Evolutionary conservation across 2,888 invertebrate species (phyloP).

Genomic region (Phymatocera aterrima): DNA sequence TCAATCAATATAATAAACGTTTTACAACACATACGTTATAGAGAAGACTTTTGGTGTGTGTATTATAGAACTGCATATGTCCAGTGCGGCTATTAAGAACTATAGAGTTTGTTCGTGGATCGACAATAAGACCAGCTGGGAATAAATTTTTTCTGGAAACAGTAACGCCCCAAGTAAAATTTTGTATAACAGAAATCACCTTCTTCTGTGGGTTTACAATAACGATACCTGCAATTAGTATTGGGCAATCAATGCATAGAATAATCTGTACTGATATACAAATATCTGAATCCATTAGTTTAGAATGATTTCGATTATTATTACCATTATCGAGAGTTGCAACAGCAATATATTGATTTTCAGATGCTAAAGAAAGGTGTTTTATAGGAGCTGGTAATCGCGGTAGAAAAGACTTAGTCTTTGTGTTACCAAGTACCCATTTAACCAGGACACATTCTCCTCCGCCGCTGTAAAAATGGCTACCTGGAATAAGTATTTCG

Average conservation of each 20-base stretch:
- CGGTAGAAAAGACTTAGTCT: slow-evolving; percentile 80
- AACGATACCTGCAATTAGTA: slow-evolving; percentile 72
- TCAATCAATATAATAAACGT: slow-evolving; percentile 31
- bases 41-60: slow-evolving; percentile 80
- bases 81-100: slow-evolving; percentile 85
- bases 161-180: slow-evolving; percentile 80
- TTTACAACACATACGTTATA: slow-evolving; percentile 80
- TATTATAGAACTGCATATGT: slow-evolving; percentile 85
- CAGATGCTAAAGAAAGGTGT: slow-evolving; percentile 79
- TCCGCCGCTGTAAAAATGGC: slow-evolving; percentile 86
- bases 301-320: slow-evolving; percentile 14
- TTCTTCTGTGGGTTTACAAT: slow-evolving; percentile 77
- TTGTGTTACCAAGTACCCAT: slow-evolving; percentile 80
- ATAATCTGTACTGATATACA: neutral
- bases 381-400: slow-evolving; percentile 82
- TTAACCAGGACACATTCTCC: slow-evolving; percentile 86
- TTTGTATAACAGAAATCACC: slow-evolving; percentile 80
- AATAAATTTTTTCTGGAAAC: slow-evolving; percentile 75
- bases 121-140: slow-evolving; percentile 78
- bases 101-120: slow-evolving; percentile 81
- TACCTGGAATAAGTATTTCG: slow-evolving; percentile 75
- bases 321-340: slow-evolving; percentile 83
- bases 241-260: neutral
- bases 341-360: slow-evolving; percentile 81
- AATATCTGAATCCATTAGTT: slow-evolving; percentile 1